A percentile compares a stretch with the other conserved stretches of the same genome.
These are phyloP conservation scores for Scaptomyza cyrtandrae DNA, from an alignment of 2,888 invertebrate species.

Conservation along the genomic window DNA sequence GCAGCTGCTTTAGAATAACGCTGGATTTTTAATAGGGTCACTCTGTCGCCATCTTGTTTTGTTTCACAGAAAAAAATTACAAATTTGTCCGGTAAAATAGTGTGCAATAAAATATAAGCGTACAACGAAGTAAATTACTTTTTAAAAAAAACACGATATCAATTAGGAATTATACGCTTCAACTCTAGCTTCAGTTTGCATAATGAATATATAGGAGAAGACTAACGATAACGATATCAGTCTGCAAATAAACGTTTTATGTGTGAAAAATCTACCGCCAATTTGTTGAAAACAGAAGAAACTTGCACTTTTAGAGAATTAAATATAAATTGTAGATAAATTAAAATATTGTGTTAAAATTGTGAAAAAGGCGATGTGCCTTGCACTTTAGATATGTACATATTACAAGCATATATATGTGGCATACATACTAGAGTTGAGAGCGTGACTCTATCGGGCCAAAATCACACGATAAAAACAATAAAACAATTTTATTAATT, in stretches of 20 bases:
- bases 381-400: slow-evolving; percentile 33
- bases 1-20: slow-evolving; percentile 7
- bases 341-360: not conserved
- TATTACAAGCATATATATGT: slow-evolving; percentile 38
- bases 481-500: not conserved
- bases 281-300: slow-evolving; percentile 23
- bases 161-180: not conserved
- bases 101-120: slow-evolving; percentile 51
- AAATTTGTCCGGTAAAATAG: slow-evolving; percentile 67
- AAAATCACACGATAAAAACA: slow-evolving; percentile 3
- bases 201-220: slow-evolving; percentile 15
- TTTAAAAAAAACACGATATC: not conserved
- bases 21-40: slow-evolving; percentile 53
- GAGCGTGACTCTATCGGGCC: slow-evolving; percentile 30
- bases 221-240: slow-evolving; percentile 48
- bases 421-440: slow-evolving; percentile 50
- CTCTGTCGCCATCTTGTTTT: slow-evolving; percentile 62
- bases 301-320: not conserved
- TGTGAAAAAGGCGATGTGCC: slow-evolving; percentile 19
- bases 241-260: slow-evolving; percentile 45
- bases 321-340: not conserved
- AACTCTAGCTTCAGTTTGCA: slow-evolving; percentile 21
- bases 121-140: slow-evolving; percentile 29
- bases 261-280: slow-evolving; percentile 46
- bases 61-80: slow-evolving; percentile 57